These are phyloP conservation scores for Drosophila lowei DNA, from an alignment of 1,140 invertebrate genomes.

Conservation along the genomic window DNA sequence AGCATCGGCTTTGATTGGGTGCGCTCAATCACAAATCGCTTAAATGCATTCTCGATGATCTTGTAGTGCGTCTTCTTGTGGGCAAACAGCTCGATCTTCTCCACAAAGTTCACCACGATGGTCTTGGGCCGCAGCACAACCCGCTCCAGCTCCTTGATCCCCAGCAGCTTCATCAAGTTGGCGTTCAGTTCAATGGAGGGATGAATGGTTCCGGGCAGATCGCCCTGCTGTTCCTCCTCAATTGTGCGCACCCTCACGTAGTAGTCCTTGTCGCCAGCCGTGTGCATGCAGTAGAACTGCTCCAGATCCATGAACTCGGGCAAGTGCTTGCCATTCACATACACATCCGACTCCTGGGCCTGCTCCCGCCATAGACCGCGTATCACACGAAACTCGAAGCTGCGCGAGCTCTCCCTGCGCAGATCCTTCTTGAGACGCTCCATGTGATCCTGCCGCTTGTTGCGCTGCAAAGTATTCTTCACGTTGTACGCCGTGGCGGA, in stretches of 20 bases:
- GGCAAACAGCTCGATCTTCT: constrained; percentile 85
- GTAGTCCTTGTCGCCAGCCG: constrained; percentile 72
- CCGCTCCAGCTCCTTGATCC: constrained; percentile 71
- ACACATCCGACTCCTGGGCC: constrained; percentile 81
- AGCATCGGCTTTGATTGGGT: constrained; percentile 84
- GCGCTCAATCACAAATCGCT: constrained; percentile 85
- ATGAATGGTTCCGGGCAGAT: constrained; percentile 67
- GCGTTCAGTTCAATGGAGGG: constrained; percentile 75
- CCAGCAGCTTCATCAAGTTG: constrained; percentile 77
- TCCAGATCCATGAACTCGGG: constrained; percentile 75
- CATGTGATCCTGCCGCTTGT: constrained; percentile 73
- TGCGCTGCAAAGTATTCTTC: constrained; percentile 60
- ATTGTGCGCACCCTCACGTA: constrained; percentile 72
- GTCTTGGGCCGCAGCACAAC: constrained; percentile 70
- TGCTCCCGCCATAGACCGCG: constrained; percentile 66
- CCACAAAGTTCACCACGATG: constrained; percentile 80
- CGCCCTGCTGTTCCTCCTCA: constrained; percentile 45
- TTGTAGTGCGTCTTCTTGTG: constrained; percentile 83
- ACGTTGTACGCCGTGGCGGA: constrained; percentile 67
- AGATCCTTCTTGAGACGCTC: constrained; percentile 75
- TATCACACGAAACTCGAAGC: constrained; percentile 77
- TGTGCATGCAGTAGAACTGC: constrained; percentile 72
- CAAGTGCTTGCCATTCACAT: constrained; percentile 63
- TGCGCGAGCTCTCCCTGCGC: constrained; percentile 58
- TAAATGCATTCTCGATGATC: constrained; percentile 85